phyloP scores from a whole-genome alignment of 2,797 vertebrate species.

The Brachyalestes nurse region DNA sequence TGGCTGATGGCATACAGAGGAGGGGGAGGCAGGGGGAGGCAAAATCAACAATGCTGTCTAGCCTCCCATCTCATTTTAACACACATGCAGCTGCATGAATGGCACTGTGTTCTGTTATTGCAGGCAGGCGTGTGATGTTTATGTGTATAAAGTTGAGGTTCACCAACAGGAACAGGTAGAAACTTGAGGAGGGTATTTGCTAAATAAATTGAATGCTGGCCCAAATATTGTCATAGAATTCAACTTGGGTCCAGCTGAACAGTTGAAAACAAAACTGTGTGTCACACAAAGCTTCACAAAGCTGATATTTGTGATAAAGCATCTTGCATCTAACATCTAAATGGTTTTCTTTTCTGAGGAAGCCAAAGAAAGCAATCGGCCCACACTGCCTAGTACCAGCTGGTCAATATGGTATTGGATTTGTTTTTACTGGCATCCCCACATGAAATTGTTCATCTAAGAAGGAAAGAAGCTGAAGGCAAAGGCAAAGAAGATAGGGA shows the following conservation, averaged over 20 bases:
- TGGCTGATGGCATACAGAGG: conserved; percentile 51
- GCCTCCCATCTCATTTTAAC: neutral
- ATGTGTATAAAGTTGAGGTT: neutral
- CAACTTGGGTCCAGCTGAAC: neutral
- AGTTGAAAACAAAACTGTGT: neutral
- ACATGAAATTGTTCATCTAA: neutral
- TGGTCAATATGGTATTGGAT: conserved; percentile 9
- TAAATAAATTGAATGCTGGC: neutral
- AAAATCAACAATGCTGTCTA: conserved; percentile 8
- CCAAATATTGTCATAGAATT: neutral
- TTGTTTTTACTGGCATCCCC: neutral
- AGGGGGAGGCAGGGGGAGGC: conserved; percentile 22
- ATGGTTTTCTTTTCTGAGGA: neutral
- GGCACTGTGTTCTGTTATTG: neutral
- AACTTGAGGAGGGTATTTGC: neutral
- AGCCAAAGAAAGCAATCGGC: neutral
- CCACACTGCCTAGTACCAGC: conserved; percentile 12
- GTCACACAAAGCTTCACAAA: neutral
- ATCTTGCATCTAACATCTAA: neutral
- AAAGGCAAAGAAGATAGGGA: no score
- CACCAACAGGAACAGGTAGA: neutral
- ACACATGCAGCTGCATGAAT: neutral
- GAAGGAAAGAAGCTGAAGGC: neutral
- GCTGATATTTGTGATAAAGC: neutral
- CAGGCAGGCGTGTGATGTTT: conserved; percentile 30